Percentiles rank a stretch among this genome's conserved stretches.
Evolutionary conservation across 2,797 vertebrate species (phyloP).

Genomic region (Molossus alvarezi): DNA sequence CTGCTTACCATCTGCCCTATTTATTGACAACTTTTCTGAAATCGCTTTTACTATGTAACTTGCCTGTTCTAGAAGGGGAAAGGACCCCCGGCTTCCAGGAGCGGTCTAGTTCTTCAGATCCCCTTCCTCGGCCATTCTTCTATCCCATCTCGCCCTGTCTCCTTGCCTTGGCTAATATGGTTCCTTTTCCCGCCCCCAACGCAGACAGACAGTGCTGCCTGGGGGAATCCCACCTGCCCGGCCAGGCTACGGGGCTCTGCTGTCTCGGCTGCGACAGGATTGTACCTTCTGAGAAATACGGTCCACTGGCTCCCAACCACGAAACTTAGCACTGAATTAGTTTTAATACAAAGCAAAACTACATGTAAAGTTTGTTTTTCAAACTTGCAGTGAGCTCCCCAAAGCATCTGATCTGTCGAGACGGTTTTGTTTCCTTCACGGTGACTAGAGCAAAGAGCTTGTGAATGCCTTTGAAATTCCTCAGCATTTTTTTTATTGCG

Average conservation of each 20-base stretch:
- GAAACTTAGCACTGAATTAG: neutral
- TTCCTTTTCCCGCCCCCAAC: neutral
- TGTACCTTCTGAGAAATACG: neutral
- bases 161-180: neutral
- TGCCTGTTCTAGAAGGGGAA: constrained; percentile 16
- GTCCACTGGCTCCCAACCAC: neutral
- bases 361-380: neutral
- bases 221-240: neutral
- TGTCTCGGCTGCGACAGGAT: no score
- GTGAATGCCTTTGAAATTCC: neutral
- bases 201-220: neutral
- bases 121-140: neutral
- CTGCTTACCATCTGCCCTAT: neutral
- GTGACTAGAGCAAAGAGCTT: neutral
- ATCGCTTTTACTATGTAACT: neutral
- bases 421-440: neutral
- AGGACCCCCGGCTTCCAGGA: neutral
- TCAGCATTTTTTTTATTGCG: neutral
- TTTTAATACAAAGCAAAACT: constrained; percentile 35
- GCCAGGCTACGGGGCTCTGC: neutral
- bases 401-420: neutral
- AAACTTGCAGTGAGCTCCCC: neutral
- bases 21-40: constrained; percentile 2
- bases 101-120: neutral
- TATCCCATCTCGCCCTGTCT: neutral